Base-by-base conservation (phyloP, 1,140 invertebrate genomes). In the Cotesia glomerata region DNA sequence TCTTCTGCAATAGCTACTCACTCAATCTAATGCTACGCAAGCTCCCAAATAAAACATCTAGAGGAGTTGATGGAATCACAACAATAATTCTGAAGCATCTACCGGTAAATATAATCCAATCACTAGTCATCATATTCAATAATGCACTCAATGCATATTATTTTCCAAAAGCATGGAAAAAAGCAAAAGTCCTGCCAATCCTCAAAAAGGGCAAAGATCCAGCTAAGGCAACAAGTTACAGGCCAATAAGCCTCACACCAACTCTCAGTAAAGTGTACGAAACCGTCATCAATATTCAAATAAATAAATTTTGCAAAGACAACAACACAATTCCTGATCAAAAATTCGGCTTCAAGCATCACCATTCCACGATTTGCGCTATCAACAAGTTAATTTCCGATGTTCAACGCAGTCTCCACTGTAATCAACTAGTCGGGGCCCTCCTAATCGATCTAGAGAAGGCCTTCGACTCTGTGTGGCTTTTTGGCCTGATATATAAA, bases 381-480 rank as follows among this genome's bases (percentile, higher is more conserved):
- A 52, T 52, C 9, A 4, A 52, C n/a, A 52, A 52, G n/a, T 14
- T 52, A 11, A 3, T 52, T 13, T 52, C 51, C 3, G 51, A 52
- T 11, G 13, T 52, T 13, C 4, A 4, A 3, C 51, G 3, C 51
- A 3, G 13, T 11, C 58, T 61, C 3, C 16, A 3, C 3, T 14
- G 18, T 7, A 16, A 16, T 5, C 4, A 61, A 11, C n/a, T 8
- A 3, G 13, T 18, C 5, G n/a, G 3, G 18, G 58, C 58, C 5
- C 16, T 35, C 4, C 18, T 61, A 7, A 61, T 26, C 8, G 63
- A 65, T 16, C 63, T 65, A 16, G 36, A 65, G 26, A 45, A 45
- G 16, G 63, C 63, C 63, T 65, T 65, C n/a, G 36, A 45, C 11
- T 65, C 63, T 45, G 63, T 39, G 2, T 65, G 63, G 63, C 3